A percentile compares a stretch with the other conserved stretches of the same genome.
phyloP scores from a whole-genome alignment of 2,888 invertebrate genomes.

The Pterostichus niger region DNA sequence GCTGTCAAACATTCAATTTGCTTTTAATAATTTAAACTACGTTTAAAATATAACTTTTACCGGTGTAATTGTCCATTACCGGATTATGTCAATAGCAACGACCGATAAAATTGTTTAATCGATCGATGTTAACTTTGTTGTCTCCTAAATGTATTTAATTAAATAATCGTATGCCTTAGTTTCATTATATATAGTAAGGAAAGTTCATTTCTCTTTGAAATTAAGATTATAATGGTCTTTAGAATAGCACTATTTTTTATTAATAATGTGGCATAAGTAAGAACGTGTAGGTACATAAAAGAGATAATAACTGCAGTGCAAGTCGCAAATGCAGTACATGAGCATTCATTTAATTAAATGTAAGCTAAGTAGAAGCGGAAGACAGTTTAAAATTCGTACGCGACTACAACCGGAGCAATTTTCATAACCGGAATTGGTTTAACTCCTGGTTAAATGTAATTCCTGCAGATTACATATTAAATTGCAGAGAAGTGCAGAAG shows the following conservation, averaged over 20 bases:
- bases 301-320: constrained; percentile 11
- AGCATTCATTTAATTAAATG: constrained; percentile 37
- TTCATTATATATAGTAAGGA: no score
- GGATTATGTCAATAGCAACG: no score
- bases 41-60: no score
- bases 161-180: no score
- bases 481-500: constrained; percentile 40
- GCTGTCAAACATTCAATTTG: no score
- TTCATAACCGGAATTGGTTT: constrained; percentile 62
- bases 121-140: no score
- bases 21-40: no score
- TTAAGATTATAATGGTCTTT: neutral
- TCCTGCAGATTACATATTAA: constrained; percentile 57
- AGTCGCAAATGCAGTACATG: constrained; percentile 2
- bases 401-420: constrained; percentile 49
- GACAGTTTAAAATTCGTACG: constrained; percentile 48
- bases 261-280: neutral
- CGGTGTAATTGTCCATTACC: no score
- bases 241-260: neutral
- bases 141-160: no score
- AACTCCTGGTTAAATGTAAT: constrained; percentile 58
- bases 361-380: constrained; percentile 3
- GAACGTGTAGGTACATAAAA: constrained; percentile 10
- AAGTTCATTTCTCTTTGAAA: neutral
- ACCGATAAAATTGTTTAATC: no score